Conservation (phyloP, 2,113 vertebrate species). For the Ammodytes marinus region DNA sequence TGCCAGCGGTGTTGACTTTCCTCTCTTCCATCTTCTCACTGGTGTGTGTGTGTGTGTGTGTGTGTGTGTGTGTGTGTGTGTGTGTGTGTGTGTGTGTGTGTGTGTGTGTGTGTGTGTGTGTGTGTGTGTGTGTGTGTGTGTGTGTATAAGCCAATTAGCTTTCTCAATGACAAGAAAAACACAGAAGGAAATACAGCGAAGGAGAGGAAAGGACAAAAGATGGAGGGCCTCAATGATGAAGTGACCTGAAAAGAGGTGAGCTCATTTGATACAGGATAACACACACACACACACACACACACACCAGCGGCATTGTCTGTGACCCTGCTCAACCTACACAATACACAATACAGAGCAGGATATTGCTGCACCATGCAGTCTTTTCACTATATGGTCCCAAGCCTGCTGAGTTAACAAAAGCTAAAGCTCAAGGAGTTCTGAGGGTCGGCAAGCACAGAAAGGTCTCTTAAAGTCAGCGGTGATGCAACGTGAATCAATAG, state of each 20-base stretch:
- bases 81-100: conserved; percentile 27
- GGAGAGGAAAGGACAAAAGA: conserved; percentile 65
- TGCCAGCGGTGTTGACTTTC: conserved; percentile 65
- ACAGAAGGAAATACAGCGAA: conserved; percentile 65
- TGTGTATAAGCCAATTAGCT: conserved; percentile 57
- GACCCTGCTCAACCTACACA: conserved; percentile 55
- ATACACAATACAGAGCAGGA: conserved; percentile 64
- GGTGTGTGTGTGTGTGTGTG: conserved; percentile 40
- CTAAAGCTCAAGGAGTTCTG: conserved; percentile 48
- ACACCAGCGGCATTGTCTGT: conserved; percentile 58
- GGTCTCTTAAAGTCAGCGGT: conserved; percentile 38
- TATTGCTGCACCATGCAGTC: conserved; percentile 70
- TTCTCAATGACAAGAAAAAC: conserved; percentile 70
- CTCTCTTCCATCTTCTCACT: conserved; percentile 52
- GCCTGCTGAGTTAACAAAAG: conserved; percentile 68
- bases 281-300: conserved; percentile 37
- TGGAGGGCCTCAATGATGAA: conserved; percentile 73
- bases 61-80: conserved; percentile 32
- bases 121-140: conserved; percentile 24
- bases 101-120: conserved; percentile 44
- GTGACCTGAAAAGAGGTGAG: conserved; percentile 80
- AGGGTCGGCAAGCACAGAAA: conserved; percentile 28
- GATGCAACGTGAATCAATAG: neutral
- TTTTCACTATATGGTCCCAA: conserved; percentile 64
- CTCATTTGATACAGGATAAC: conserved; percentile 74